These are phyloP conservation scores for Loriculus beryllinus DNA, from an alignment of 2,797 vertebrate species.

Conservation along the genomic window DNA sequence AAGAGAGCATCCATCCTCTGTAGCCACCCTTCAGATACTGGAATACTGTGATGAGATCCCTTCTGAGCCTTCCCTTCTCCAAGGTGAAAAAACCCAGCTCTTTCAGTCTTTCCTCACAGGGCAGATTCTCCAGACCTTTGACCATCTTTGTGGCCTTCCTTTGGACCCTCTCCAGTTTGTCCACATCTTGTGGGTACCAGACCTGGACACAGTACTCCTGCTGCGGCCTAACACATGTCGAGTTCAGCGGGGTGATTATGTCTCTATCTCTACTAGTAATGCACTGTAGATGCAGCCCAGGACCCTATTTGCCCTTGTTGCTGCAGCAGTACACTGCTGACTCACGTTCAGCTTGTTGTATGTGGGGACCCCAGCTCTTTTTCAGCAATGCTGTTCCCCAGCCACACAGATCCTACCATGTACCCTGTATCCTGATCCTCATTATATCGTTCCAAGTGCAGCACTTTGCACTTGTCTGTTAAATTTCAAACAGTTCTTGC, in stretches of 20 bases:
- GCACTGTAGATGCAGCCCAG: background rate
- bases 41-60: background rate
- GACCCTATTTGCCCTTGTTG: background rate
- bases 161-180: background rate
- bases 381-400: background rate
- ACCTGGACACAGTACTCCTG: background rate
- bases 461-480: background rate
- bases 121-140: background rate
- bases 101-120: background rate
- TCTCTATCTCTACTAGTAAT: background rate
- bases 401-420: background rate
- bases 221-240: no score
- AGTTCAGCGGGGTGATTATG: background rate
- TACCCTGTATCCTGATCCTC: background rate
- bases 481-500: background rate
- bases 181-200: background rate
- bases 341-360: background rate
- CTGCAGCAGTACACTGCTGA: background rate
- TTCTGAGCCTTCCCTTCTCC: background rate
- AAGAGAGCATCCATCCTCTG: background rate
- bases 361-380: background rate
- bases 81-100: background rate
- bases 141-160: background rate
- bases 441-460: background rate
- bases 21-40: fast-evolving